Conservation (phyloP, 2,888 invertebrate species). For the Troides aeacus region DNA sequence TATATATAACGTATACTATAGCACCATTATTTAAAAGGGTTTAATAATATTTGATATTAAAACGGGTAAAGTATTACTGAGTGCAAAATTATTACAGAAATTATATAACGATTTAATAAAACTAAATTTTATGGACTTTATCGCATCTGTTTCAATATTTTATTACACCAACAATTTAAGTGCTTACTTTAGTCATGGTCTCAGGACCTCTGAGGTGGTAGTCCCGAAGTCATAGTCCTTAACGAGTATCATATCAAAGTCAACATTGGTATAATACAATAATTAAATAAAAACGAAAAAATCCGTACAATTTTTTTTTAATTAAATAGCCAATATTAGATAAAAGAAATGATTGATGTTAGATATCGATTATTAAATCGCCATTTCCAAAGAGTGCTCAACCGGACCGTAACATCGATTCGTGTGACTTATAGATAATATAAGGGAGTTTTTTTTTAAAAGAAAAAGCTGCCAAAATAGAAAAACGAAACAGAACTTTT, state of each 20-base stretch:
- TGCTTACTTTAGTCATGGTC: too few relatives aligned
- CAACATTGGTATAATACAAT: too few relatives aligned
- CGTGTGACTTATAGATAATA: background rate
- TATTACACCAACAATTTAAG: too few relatives aligned
- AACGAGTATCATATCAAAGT: too few relatives aligned
- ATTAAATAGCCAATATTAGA: background rate
- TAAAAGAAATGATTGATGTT: background rate
- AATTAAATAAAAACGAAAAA: too few relatives aligned
- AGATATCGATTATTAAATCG: slow-evolving; percentile 6
- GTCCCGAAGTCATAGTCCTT: too few relatives aligned
- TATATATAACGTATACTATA: background rate
- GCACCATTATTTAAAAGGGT: background rate
- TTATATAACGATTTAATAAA: background rate
- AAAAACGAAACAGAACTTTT: background rate
- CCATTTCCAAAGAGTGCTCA: slow-evolving; percentile 7
- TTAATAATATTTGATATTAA: background rate
- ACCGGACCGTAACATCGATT: background rate
- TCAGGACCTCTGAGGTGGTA: too few relatives aligned
- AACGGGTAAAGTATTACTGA: background rate
- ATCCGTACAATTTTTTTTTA: too few relatives aligned
- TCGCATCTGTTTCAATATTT: too few relatives aligned
- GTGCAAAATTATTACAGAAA: background rate
- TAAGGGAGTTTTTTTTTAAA: background rate
- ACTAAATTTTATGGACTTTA: too few relatives aligned
- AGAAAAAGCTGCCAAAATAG: slow-evolving; percentile 15